Evolutionary conservation across 92 coral and sea anemone species (phyloP), one percentile per base, ranked within the genome.

Genomic region (Anthopleura xanthogrammica): DNA sequence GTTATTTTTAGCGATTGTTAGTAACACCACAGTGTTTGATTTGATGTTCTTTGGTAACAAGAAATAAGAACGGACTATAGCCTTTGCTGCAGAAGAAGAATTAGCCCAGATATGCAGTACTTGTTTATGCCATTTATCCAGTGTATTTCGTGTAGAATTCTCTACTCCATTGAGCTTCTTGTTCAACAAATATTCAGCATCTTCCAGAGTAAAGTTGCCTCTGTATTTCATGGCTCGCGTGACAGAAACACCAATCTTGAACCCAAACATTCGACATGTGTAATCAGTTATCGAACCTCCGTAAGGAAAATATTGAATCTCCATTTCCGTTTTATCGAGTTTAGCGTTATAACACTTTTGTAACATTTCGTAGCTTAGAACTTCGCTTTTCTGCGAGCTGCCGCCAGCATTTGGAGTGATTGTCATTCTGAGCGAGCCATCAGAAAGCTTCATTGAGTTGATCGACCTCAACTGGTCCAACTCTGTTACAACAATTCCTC

Each of bases 251-350:
- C 93, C 97, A 20, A 93, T 81, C 17, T 71, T 89, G 43, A 84
- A 76, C 41, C 91, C 93, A 74, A 91, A 93, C 83, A 93, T 80
- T 29, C 65, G 85, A 52, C 97, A 93, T 2, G 97, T 85, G 80
- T 93, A 93, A 77, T 93, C 97, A n/a, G 95, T 93, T 0, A 93
- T 86, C 23, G 95, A 42, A 2, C 97, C 97, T 0, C 97, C 97
- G 9, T 84, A 65, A 14, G 97, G 97, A 72, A 89, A 91, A 85
- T 93, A 93, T 64, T 77, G 73, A 5, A 93, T 94, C 85, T 93
- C 95, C 88, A 81, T 82, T 73, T 93, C 97, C 0, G 97, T 93
- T 77, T 93, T 93, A 57, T 89, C 91, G 10, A 93, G 92, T 64
- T 65, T 83, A 12, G 97, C 95, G 71, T 92, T 92, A 75, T 88